Evolutionary conservation across 2,113 vertebrate species (phyloP), one percentile per base, ranked within the genome.

Genomic region (Oenanthe oenanthe): DNA sequence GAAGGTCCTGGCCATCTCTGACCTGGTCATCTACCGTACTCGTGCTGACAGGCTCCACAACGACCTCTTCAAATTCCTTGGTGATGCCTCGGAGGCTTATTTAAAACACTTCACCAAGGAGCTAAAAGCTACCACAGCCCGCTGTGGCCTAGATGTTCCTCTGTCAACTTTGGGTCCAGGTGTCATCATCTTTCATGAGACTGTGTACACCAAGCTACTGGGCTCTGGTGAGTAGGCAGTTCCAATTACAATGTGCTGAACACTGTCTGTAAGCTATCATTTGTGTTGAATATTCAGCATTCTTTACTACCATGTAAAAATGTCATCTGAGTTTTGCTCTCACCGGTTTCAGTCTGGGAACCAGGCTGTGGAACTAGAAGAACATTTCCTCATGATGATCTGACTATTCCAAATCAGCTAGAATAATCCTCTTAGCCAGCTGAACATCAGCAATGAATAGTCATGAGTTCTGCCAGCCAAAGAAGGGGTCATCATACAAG

Each of bases 101-200:
- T 97, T 99, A 84, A 99, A 99, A 97, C 99, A 99, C 92, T 99
- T 99, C 96, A 99, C 99, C 56, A 98, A 98, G 97, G 99, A 99
- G 96, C 97, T 99, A 93, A 99, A 99, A 97, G 99, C 99, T 72
- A 99, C 99, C 13, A 99, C 99, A 85, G 98, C 98, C 51, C 99
- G 99, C 77, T 99, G 99, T 93, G 99, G 99, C 61, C 98, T 99
- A 80, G 99, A 99, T 74, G 99, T 99, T 81, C 99, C 99, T 29
- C 97, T 99, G 72, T 99, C 99, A 89, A 99, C 99, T 6, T 97
- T 99, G 95, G 99, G 99, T 76, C 99, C 99, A 9, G 99, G 98
- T 17, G 99, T 99, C 72, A 98, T 99, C 93, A 99, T 99, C 98
- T 99, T 99, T 97, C 99, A 99, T 4, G 99, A 99, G 98, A 99